These are phyloP conservation scores for Drosophila kikkawai DNA, from an alignment of 1,140 invertebrate species.

Conservation along the genomic window DNA sequence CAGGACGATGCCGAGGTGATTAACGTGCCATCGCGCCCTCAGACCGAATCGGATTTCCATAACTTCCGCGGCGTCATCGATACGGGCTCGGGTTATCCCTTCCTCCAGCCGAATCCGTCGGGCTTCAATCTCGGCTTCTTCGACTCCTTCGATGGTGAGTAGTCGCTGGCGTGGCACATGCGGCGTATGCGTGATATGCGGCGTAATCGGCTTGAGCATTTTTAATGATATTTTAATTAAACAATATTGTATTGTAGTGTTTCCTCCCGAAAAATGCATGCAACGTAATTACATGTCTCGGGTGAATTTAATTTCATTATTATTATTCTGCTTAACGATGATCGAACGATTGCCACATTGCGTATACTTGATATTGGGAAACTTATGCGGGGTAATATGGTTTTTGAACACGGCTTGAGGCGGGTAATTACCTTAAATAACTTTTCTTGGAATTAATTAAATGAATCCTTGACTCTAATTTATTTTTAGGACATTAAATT, in stretches of 20 bases:
- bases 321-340: slow-evolving; percentile 36
- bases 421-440: too few species aligned
- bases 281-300: slow-evolving; percentile 26
- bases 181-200: slow-evolving; percentile 46
- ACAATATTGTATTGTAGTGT: slow-evolving; percentile 42
- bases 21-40: slow-evolving; percentile 45
- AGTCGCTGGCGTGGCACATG: slow-evolving; percentile 28
- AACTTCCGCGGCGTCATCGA: slow-evolving; percentile 79
- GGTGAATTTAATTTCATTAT: slow-evolving; percentile 35
- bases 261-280: slow-evolving; percentile 3
- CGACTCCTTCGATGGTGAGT: slow-evolving; percentile 78
- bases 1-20: slow-evolving; percentile 78
- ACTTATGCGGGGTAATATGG: background rate
- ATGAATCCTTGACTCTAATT: too few species aligned
- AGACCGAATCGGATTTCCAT: slow-evolving; percentile 58
- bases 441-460: too few species aligned
- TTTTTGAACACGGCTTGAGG: background rate
- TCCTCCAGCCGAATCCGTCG: slow-evolving; percentile 67
- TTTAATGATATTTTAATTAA: slow-evolving; percentile 53
- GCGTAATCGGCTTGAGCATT: slow-evolving; percentile 28
- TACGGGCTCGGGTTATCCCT: slow-evolving; percentile 74
- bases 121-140: slow-evolving; percentile 65
- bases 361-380: slow-evolving; percentile 25
- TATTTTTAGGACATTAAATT: too few species aligned
- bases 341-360: slow-evolving; percentile 10